Conservation (phyloP, 2,113 vertebrate genomes). For the Erpornis zantholeuca region DNA sequence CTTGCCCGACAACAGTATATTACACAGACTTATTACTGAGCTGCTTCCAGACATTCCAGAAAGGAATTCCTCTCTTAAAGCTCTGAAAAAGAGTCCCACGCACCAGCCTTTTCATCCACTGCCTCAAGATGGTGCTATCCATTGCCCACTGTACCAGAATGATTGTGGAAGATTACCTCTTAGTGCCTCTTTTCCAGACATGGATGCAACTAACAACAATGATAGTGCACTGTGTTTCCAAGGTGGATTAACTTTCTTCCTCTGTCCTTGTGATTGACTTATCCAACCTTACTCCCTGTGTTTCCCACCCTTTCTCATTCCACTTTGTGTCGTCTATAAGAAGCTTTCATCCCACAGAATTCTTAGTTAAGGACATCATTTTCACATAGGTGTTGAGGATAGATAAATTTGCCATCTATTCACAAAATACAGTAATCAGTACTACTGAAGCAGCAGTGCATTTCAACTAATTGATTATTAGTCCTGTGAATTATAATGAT, state of each 20-base stretch:
- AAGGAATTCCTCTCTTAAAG: conserved; percentile 89
- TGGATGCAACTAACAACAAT: conserved; percentile 85
- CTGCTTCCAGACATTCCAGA: conserved; percentile 93
- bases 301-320: conserved; percentile 45
- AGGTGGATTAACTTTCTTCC: conserved; percentile 84
- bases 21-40: conserved; percentile 93
- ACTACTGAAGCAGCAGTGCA: not conserved
- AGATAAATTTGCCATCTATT: not conserved
- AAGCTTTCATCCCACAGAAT: not conserved
- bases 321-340: not conserved
- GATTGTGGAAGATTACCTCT: conserved; percentile 80
- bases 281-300: conserved; percentile 36
- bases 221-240: conserved; percentile 82
- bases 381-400: not conserved
- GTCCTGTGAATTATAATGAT: not conserved
- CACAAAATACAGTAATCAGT: conserved; percentile 5
- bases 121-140: conserved; percentile 78
- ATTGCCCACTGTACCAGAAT: conserved; percentile 72
- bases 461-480: not conserved
- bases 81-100: conserved; percentile 75
- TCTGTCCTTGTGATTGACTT: conserved; percentile 40
- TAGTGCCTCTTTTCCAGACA: conserved; percentile 88
- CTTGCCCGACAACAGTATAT: conserved; percentile 88
- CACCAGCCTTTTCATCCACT: conserved; percentile 78
- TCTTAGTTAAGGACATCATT: not conserved